Conservation (phyloP, 2,888 invertebrate genomes). For the Chironomus riparius region DNA sequence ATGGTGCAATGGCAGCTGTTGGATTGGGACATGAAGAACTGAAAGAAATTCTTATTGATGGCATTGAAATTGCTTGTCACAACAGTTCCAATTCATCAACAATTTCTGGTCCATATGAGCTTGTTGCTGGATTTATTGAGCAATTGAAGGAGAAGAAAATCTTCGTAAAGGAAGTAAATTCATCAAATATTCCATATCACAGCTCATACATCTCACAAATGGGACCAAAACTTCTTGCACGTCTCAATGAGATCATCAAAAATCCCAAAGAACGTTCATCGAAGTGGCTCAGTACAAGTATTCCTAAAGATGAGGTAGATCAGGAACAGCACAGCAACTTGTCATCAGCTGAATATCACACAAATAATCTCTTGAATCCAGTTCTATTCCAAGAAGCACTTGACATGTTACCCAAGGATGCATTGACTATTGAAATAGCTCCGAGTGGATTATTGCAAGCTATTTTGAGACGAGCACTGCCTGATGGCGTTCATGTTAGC, state of each 20-base stretch:
- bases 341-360: constrained; percentile 74
- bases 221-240: constrained; percentile 57
- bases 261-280: constrained; percentile 56
- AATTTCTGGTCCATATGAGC: constrained; percentile 74
- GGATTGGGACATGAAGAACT: constrained; percentile 55
- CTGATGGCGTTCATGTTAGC: constrained; percentile 60
- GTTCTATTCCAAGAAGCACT: constrained; percentile 69
- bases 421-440: constrained; percentile 79
- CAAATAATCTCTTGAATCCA: constrained; percentile 49
- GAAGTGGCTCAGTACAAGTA: constrained; percentile 80
- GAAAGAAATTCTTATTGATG: constrained; percentile 35
- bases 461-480: constrained; percentile 68
- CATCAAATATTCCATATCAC: not conserved
- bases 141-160: constrained; percentile 59
- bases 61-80: constrained; percentile 45
- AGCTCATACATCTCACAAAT: constrained; percentile 57
- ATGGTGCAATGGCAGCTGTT: constrained; percentile 40
- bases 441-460: constrained; percentile 85
- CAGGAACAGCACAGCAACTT: constrained; percentile 47
- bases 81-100: constrained; percentile 48
- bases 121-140: constrained; percentile 56
- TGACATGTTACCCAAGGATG: constrained; percentile 67
- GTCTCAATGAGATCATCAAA: constrained; percentile 55
- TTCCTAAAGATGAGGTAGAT: constrained; percentile 60
- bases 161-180: constrained; percentile 40